Conservation (phyloP, 2,113 vertebrate genomes). For the Sinocyclocheilus anshuiensis region DNA sequence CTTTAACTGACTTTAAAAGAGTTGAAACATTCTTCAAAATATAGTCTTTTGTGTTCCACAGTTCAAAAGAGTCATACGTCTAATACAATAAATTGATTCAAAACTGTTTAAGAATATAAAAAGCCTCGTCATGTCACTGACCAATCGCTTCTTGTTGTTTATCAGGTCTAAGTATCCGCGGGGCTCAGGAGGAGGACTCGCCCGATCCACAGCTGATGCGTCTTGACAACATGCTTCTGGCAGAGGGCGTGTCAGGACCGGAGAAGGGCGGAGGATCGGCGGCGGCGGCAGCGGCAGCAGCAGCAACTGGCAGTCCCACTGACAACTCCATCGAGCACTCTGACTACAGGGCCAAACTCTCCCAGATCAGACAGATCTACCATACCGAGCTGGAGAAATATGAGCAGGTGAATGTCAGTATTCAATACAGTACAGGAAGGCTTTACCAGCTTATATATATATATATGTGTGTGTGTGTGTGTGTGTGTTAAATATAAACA, state of each 20-base stretch:
- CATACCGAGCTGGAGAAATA: slow-evolving; percentile 99
- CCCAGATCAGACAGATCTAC: slow-evolving; percentile 99
- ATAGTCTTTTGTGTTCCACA: not conserved
- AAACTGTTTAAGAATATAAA: not conserved
- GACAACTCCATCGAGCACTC: slow-evolving; percentile 99
- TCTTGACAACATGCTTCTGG: slow-evolving; percentile 99
- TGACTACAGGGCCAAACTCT: slow-evolving; percentile 99
- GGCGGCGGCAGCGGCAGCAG: slow-evolving; percentile 90
- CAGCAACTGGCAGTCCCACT: slow-evolving; percentile 90
- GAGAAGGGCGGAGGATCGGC: slow-evolving; percentile 98
- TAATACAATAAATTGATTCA: not conserved
- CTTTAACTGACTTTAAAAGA: not conserved
- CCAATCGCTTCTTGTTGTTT: slow-evolving; percentile 54
- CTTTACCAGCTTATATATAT: not conserved
- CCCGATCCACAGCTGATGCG: slow-evolving; percentile 99
- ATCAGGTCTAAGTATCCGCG: slow-evolving; percentile 98
- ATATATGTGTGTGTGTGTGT: too few species aligned
- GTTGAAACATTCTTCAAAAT: not conserved
- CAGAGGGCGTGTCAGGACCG: slow-evolving; percentile 97
- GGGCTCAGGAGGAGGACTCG: slow-evolving; percentile 98
- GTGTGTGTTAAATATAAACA: too few species aligned
- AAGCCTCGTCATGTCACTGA: not conserved
- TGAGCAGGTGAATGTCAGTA: slow-evolving; percentile 84
- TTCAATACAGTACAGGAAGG: not conserved
- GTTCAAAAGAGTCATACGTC: not conserved